Conservation (phyloP, 2,113 vertebrate genomes). For the Paradoxurus hermaphroditus region DNA sequence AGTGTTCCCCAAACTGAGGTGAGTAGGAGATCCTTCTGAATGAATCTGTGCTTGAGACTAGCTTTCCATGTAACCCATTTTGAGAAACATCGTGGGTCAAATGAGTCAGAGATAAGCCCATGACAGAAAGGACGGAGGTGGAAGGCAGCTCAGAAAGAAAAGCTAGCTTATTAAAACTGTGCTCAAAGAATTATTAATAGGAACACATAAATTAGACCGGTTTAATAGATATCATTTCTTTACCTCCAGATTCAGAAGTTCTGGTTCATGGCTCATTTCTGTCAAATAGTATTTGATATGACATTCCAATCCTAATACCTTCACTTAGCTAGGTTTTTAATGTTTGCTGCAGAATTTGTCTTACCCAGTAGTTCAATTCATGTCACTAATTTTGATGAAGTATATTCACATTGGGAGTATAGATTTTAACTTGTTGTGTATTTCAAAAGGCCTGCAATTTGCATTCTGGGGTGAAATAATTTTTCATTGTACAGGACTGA, state of each 20-base stretch:
- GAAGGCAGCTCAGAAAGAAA: neutral
- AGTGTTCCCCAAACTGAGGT: neutral
- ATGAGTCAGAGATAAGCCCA: neutral
- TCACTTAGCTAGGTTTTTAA: neutral
- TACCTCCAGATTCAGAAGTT: conserved; percentile 10
- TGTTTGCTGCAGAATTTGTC: neutral
- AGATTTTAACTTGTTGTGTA: neutral
- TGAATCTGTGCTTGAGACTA: neutral
- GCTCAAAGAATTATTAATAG: conserved; percentile 27
- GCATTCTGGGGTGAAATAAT: neutral
- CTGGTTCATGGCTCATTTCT: conserved; percentile 11
- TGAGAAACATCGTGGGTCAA: neutral
- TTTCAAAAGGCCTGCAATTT: neutral
- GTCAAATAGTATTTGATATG: conserved; percentile 12
- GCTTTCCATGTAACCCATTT: neutral
- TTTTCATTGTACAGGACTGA: neutral
- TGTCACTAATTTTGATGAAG: conserved; percentile 20
- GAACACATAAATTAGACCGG: neutral
- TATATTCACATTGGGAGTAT: neutral
- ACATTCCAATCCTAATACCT: neutral
- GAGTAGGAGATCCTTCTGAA: neutral
- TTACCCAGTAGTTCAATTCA: neutral
- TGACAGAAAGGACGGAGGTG: neutral
- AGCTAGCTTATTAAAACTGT: neutral
- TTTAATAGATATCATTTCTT: neutral